Evolutionary conservation across 1,140 invertebrate species (phyloP), one percentile per base, ranked within the genome.

Genomic region (Acromyrmex charruanus): DNA sequence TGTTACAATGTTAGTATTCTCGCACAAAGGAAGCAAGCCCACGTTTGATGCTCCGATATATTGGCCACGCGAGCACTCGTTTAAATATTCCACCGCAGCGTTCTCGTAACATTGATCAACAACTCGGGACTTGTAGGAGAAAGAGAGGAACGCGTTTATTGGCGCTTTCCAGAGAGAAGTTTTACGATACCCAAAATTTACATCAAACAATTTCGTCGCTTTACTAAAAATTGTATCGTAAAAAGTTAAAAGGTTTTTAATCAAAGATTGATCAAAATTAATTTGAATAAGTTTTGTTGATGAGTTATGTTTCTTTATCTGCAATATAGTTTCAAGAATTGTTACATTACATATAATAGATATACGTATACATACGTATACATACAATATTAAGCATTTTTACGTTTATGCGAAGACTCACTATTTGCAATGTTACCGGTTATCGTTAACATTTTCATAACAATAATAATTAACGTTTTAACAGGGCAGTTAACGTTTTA

Each of bases 21-120:
- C 16, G 12, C 49, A 74, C 75, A 69, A 86, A 86, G 68, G 59
- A 39, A 75, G 21, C n/a, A 44, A 35, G 18, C 0, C 25, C 59
- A 35, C 44, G 74, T 88, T 80, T 80, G 87, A 80, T 86, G 74
- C 68, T 49, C 25, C n/a, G 28, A 51, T 85, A 58, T 55, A 77
- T 86, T 63, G 87, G 85, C n/a, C 61, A 69, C 21, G 58, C 35
- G 49, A 16, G 21, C 53, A 18, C 85, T 14, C 68, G 49, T 77
- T 88, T 88, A 88, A 88, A 88, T 88, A 85, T 87, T 88, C 55
- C 53, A 31, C 3, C 49, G 44, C 71, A 55, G 59, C 31, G 72
- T 81, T 81, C 49, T 9, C 80, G 80, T 75, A 84, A 84, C 80
- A 84, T 84, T 75, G 55, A 84, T 84, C 80, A 74, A 84, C 69